Evolutionary conservation across 1,140 invertebrate species (phyloP), one percentile per base, ranked within the genome.

Genomic region (Muscidifurax raptorellus): DNA sequence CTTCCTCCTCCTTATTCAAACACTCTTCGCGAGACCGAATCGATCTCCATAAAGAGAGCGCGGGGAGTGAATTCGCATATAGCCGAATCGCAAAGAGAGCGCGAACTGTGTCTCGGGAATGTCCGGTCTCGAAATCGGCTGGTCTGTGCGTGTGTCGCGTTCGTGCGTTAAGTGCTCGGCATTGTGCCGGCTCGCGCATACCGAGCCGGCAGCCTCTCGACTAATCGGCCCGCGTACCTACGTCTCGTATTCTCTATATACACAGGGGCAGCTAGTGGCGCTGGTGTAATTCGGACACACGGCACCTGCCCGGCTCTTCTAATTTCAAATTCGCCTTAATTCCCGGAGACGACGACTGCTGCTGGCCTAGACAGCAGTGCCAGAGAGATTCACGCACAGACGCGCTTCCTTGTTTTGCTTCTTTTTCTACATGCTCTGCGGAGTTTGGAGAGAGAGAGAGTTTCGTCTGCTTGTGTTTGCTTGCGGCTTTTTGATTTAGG

Each of bases 141-240:
- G 25, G 79, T 59, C 30, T 30, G 67, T 15, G 71, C 13, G 30
- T 27, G 28, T 10, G 67, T 52, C 79, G 40, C 28, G 22, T 72
- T 44, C 44, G 44, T 74, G 18, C 69, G 28, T 74, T 36, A 71
- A 80, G 79, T 81, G 67, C 80, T 72, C 80, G 69, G 69, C 25
- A 81, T 71, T 74, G 67, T 81, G 47, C 22, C n/a, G 59, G 67
- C 79, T 18, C 44, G 52, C 78, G 44, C 80, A 81, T 81, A 59
- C 80, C 40, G 32, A 47, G 66, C 64, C 27, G n/a, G 76, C 79
- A 71, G 44, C 66, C 79, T 80, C 67, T 74, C 80, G 69, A 72
- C 80, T 81, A 74, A 81, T 81, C 67, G 80, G 2, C 52, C 22
- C n/a, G 80, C 80, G 80, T 32, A 66, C 71, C 80, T 66, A 82